Percentiles rank a stretch among this genome's conserved stretches.
phyloP scores from a whole-genome alignment of 2,888 invertebrate species.

The Cephus pygmeus region DNA sequence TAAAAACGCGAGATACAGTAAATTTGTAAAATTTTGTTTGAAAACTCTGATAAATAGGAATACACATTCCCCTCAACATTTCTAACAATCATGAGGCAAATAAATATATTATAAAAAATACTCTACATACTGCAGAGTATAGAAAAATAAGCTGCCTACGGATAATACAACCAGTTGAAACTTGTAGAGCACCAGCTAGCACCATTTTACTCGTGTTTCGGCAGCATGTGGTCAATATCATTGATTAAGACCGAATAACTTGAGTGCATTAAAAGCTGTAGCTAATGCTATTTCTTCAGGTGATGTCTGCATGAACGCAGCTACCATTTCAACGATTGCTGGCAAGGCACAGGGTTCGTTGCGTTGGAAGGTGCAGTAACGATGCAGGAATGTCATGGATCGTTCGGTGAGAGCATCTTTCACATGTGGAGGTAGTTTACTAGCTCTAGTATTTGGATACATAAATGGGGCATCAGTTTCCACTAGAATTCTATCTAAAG shows the following conservation, averaged over 20 bases:
- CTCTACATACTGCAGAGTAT: neutral
- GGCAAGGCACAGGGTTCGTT: conserved; percentile 96
- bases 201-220: conserved; percentile 9
- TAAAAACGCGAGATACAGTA: no score
- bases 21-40: no score
- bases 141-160: conserved; percentile 14
- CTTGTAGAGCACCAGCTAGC: conserved; percentile 18
- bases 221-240: conserved; percentile 49
- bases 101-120: conserved; percentile 13
- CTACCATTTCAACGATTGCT: conserved; percentile 92
- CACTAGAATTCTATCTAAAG: conserved; percentile 85
- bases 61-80: no score
- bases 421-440: conserved; percentile 88
- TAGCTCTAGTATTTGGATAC: conserved; percentile 94
- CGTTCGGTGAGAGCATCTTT: conserved; percentile 89
- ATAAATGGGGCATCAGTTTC: conserved; percentile 97
- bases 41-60: no score
- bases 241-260: conserved; percentile 87
- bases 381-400: conserved; percentile 83
- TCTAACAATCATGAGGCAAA: neutral
- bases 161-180: conserved; percentile 9
- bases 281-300: conserved; percentile 92
- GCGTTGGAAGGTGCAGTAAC: conserved; percentile 95
- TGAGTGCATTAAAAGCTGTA: conserved; percentile 91
- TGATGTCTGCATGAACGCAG: conserved; percentile 87